Evolutionary conservation across 2,113 vertebrate genomes (phyloP), one percentile per base, ranked within the genome.

Genomic region (Petrocephalus zakoni): DNA sequence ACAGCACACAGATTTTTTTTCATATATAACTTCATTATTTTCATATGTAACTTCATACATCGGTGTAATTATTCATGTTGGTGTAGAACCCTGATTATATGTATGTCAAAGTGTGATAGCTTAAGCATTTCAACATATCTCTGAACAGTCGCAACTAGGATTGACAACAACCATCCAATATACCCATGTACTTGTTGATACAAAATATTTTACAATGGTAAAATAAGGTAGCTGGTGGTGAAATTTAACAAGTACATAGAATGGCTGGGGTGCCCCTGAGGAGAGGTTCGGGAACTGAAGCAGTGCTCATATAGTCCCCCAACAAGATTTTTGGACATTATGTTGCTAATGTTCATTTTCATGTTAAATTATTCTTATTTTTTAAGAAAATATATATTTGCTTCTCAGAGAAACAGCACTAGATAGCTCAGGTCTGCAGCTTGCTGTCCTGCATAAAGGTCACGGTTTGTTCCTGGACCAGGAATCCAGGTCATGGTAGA

Each of bases 401-500:
- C 61, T 64, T 4, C 61, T 64, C 9, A 25, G n/a, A 25, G 9
- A 25, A 61, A n/a, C n/a, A 61, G 22, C 22, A 22, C 58, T 64
- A 64, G 25, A 4, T 22, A 64, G n/a, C 0, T 9, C n/a, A 25
- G n/a, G 61, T 64, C n/a, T 64, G 8, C 61, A 64, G n/a, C 61
- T 64, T 9, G 61, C 61, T 64, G n/a, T 29, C 61, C 61, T 11
- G 3, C 0, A n/a, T 11, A 25, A 64, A 64, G 78, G 78, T 49
- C 19, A 46, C 37, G 4, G 5, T 13, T 34, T 34, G 25, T 22
- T 86, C 37, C 91, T 55, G 37, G 96, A 96, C 97, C 97, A 98
- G 55, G 90, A 90, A 46, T 96, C 89, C 8, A 98, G 91, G 91
- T 96, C 88, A 0, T 92, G 85, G 29, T 98, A 97, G 75, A 96